Base-by-base conservation (phyloP, 2,888 invertebrate genomes). In the Amphipoea oculea region DNA sequence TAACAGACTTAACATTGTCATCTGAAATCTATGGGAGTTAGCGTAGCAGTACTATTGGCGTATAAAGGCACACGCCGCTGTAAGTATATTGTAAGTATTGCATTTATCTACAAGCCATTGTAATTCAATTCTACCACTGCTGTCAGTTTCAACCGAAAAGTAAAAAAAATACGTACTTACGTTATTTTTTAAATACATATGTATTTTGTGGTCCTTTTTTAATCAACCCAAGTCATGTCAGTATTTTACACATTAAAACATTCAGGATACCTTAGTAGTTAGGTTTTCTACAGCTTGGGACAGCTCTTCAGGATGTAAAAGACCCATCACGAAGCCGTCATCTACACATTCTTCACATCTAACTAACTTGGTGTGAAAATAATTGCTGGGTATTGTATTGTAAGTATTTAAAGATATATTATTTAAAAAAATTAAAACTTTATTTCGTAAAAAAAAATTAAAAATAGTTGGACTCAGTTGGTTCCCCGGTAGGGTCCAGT, bases 1-100 rank as follows among this genome's bases (percentile, higher is more conserved):
- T 84, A 65, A 69, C 72, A 65, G 72, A 65, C 72, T 70, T 82
- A 79, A 73, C 17, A 54, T 65, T 84, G 65, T 82, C 84, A 73
- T 84, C 60, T 40, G 29, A 65, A n/a, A 79, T 84, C 68, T 82
- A 60, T 79, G 57, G 67, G 36, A 40, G 65, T 73, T 40, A 71
- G 36, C 42, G 20, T 23, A 3, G 23, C n/a, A 29, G 36, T 68
- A 57, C 29, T 68, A 7, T 51, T 51, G 29, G 23, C 11, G 2
- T 81, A 7, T 51, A 73, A 51, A 66, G 1, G 42, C 40, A 29
- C 20, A 20, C 9, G 23, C 36, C 5, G 3, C 23, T 57, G n/a
- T 57, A 14, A 36, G 2, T 63, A 23, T 17, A 65, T n/a, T 60
- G 7, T 2, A 54, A 20, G 40, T 72, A 65, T 23, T 23, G n/a